A percentile compares a stretch with the other conserved stretches of the same genome.
Evolutionary conservation across 2,888 invertebrate genomes (phyloP).

Genomic region (Dendrolimus houi): DNA sequence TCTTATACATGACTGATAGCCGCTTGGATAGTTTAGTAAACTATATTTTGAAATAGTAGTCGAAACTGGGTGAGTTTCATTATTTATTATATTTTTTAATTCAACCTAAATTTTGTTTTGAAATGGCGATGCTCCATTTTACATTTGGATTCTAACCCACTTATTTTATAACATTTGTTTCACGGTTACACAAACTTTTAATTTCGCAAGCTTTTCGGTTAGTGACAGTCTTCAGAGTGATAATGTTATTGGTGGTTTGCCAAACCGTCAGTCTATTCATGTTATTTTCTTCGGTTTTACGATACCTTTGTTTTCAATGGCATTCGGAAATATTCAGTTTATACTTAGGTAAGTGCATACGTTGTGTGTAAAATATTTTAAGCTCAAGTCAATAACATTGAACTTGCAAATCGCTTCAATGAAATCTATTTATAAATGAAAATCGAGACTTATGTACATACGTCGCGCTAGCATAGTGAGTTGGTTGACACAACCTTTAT

Average conservation of each 20-base stretch:
- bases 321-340: slow-evolving; percentile 23
- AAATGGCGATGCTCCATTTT: too few species aligned
- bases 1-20: too few species aligned
- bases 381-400: slow-evolving; percentile 36
- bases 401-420: slow-evolving; percentile 31
- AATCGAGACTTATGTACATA: slow-evolving; percentile 5
- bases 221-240: slow-evolving; percentile 32
- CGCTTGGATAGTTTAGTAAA: too few species aligned
- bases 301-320: slow-evolving; percentile 30
- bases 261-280: slow-evolving; percentile 32
- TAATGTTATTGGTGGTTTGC: slow-evolving; percentile 36
- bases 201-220: slow-evolving; percentile 34
- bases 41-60: too few species aligned
- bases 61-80: too few species aligned
- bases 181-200: slow-evolving; percentile 25
- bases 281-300: slow-evolving; percentile 18
- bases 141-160: too few species aligned
- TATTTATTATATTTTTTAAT: too few species aligned
- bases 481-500: too few species aligned
- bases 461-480: background rate
- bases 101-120: too few species aligned
- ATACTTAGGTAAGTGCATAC: slow-evolving; percentile 6
- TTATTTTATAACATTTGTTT: slow-evolving; percentile 16
- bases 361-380: slow-evolving; percentile 37
- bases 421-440: slow-evolving; percentile 22